Evolutionary conservation across 2,113 vertebrate genomes (phyloP).

Genomic region (Sylvia atricapilla): DNA sequence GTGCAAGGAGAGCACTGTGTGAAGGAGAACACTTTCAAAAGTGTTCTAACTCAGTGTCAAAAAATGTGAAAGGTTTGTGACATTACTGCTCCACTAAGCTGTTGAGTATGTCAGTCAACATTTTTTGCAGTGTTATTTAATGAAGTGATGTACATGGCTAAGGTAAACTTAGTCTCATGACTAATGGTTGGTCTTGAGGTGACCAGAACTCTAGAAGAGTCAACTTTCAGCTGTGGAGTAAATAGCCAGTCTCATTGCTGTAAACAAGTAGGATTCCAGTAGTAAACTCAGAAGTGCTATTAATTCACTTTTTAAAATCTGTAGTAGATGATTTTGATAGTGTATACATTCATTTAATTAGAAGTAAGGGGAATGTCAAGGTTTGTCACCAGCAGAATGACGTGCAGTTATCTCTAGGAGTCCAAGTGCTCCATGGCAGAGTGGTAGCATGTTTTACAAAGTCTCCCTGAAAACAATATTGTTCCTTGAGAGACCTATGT

Average conservation of each 20-base stretch:
- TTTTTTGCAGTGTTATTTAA: neutral
- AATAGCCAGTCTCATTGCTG: neutral
- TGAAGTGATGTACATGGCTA: neutral
- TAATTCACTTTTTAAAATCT: neutral
- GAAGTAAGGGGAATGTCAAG: neutral
- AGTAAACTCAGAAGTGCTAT: neutral
- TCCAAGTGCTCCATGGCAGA: rapidly evolving
- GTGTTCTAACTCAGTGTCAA: neutral
- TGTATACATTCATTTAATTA: neutral
- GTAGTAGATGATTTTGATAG: neutral
- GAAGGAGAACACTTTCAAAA: neutral
- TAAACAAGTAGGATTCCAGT: neutral
- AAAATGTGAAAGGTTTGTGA: neutral
- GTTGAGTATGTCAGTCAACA: neutral
- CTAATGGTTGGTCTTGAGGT: neutral
- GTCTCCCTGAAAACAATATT: neutral
- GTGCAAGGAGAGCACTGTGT: neutral
- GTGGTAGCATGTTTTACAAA: neutral
- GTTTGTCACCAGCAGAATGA: neutral
- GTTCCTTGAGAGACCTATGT: neutral
- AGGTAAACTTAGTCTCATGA: neutral
- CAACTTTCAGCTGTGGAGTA: neutral
- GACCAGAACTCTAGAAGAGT: neutral
- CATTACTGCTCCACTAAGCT: neutral
- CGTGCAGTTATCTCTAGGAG: neutral